Base-by-base conservation (phyloP, 2,888 invertebrate genomes). In the Phoenoteleia sp. region DNA sequence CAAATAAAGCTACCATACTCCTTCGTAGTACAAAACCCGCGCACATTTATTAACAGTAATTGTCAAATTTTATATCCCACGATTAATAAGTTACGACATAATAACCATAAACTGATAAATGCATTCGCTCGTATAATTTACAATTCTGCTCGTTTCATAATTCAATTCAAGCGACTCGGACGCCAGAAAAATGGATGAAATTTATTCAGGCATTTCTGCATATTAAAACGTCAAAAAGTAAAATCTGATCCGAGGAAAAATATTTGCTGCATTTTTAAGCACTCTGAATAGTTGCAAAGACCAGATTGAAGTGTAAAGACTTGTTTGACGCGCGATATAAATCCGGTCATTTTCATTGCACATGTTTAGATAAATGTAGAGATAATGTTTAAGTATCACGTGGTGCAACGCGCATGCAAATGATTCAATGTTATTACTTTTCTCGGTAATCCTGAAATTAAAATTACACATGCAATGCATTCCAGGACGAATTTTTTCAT, bases 351-450 rank as follows among this genome's bases (percentile, higher is more conserved):
- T 76, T 76, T 58, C 45, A 58, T 58, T 47, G 45, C 67, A 58
- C 42, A 23, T 23, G 47, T 60, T 69, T 69, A 67, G 69, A 77
- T 69, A 60, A 39, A 21, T 60, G 23, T 21, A 29, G 17, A 60
- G 67, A 77, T 69, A 69, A 77, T 58, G 60, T 45, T 69, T 62
- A 47, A 13, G 15, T 67, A 60, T 62, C 69, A 7, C 23, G 13
- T 17, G 17, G 13, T 45, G 39, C 42, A 42, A 29, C 36, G 11
- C 13, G 17, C 17, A 42, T 42, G 42, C 42, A 42, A 7, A 33
- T 60, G 42, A 60, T 42, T 60, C 42, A 60, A n/a, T 60, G 7
- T 21, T 42, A 42, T 42, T 42, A 60, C 39, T 25, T 42, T 42
- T 33, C 17, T 27, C 9, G 49, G 36, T 67, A 67, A 67, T 42